Percentiles rank a stretch among this genome's conserved stretches.
Evolutionary conservation across 64 coral and sea anemone genomes (phyloP).

Genomic region (Actinia tenebrosa): DNA sequence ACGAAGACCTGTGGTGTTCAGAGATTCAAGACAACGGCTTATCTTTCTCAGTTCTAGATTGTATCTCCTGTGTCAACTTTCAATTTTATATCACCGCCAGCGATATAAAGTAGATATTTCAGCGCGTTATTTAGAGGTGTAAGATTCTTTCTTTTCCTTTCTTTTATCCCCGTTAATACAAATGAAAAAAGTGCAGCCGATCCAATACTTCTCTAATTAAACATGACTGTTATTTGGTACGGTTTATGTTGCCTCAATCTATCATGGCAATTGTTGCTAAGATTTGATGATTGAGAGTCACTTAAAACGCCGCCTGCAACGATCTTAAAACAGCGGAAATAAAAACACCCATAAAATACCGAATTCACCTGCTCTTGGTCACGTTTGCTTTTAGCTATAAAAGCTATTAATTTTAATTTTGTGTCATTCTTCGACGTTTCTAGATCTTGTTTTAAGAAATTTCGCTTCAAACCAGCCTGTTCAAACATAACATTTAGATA

Average conservation of each 20-base stretch:
- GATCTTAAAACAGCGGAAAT: neutral
- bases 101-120: neutral
- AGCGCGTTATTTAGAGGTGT: neutral
- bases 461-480: too few relatives aligned
- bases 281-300: slow-evolving; percentile 1
- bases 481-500: too few relatives aligned
- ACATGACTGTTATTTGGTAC: neutral
- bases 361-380: slow-evolving; percentile 5
- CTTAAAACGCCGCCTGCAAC: neutral
- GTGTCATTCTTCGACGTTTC: too few relatives aligned
- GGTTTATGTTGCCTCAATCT: neutral
- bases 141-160: neutral
- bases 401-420: too few relatives aligned
- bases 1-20: too few relatives aligned
- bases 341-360: neutral
- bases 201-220: neutral
- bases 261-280: neutral
- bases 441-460: too few relatives aligned
- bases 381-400: neutral
- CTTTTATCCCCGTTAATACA: neutral
- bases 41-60: too few relatives aligned
- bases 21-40: too few relatives aligned
- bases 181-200: neutral
- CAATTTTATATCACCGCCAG: too few relatives aligned
- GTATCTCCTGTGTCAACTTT: too few relatives aligned